Base-by-base conservation (phyloP, 2,888 invertebrate species). In the Acronicta psi region DNA sequence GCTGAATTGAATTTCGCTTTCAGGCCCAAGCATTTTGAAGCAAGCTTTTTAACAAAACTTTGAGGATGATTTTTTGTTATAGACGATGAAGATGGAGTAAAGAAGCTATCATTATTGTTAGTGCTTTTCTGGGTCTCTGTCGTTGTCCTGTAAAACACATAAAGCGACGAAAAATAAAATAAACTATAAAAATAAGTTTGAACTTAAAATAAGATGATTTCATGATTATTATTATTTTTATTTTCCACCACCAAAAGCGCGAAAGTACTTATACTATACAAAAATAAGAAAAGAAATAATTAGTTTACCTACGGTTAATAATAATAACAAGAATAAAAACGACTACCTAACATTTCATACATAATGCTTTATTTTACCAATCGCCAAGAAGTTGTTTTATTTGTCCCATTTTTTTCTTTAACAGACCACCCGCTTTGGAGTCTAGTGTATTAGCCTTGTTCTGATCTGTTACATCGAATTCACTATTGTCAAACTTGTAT, bases 31-130 rank as follows among this genome's bases (percentile, higher is more conserved):
- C 91, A 93, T 85, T 93, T 94, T 34, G 94, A 92, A 87, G 94
- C 94, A 89, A 94, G 90, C 90, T 92, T 92, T 90, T 92, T 91
- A 59, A 93, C 94, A 84, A 94, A 93, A 89, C 91, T 93, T 81
- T 91, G 91, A 77, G 90, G 84, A 79, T 90, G 87, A 79, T 77
- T 87, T 84, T 93, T 93, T 77, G 89, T 93, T 89, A 93, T 73
- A 77, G 87, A 86, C 71, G 93, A 92, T 84, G 92, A 88, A 78
- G 93, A 90, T 85, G 91, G 88, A 81, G 87, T 85, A 83, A 89
- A 77, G 73, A 88, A 87, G 92, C 92, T 89, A 82, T 90, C 84
- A 83, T 83, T 87, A 84, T 83, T 84, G 85, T 93, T 92, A 91
- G 86, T 89, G 78, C 84, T 88, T 91, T 91, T 91, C 89, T 88